Percentiles rank a stretch among this genome's conserved stretches.
phyloP scores from a whole-genome alignment of 1,140 invertebrate genomes.

The Hydropsyche tenuis region DNA sequence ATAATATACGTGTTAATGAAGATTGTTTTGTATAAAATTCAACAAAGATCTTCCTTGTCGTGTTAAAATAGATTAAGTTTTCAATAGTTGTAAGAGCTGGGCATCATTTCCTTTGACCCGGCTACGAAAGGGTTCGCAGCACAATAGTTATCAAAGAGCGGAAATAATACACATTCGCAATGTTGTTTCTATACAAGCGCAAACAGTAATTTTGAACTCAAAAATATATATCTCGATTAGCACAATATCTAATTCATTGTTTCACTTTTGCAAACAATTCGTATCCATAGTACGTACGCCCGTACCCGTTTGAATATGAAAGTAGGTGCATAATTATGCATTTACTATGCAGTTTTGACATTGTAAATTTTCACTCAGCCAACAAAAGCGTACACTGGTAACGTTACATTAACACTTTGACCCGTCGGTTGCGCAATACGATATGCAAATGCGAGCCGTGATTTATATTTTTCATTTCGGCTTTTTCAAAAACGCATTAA shows the following conservation, averaged over 20 bases:
- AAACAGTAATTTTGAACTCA: no score
- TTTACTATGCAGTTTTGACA: not conserved
- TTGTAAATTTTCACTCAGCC: not conserved
- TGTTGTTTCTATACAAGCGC: not conserved
- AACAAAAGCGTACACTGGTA: no score
- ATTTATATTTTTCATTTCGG: conserved; percentile 18
- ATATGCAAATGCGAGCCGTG: not conserved
- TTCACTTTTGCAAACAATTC: no score
- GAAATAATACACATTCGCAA: conserved; percentile 13
- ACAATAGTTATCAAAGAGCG: conserved; percentile 10
- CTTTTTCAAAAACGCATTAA: not conserved
- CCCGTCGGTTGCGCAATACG: not conserved
- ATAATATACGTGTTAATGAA: no score
- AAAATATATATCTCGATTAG: no score
- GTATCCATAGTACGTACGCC: no score
- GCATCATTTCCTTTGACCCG: not conserved
- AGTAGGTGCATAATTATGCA: not conserved
- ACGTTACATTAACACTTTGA: not conserved
- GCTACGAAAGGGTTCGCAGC: not conserved
- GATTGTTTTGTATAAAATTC: no score
- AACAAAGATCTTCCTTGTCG: no score
- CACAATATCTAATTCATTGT: no score
- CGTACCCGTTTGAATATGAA: no score
- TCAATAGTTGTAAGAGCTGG: not conserved
- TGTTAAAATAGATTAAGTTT: no score